Evolutionary conservation across 1,140 invertebrate genomes (phyloP), one percentile per base, ranked within the genome.

Genomic region (Colletes latitarsis): DNA sequence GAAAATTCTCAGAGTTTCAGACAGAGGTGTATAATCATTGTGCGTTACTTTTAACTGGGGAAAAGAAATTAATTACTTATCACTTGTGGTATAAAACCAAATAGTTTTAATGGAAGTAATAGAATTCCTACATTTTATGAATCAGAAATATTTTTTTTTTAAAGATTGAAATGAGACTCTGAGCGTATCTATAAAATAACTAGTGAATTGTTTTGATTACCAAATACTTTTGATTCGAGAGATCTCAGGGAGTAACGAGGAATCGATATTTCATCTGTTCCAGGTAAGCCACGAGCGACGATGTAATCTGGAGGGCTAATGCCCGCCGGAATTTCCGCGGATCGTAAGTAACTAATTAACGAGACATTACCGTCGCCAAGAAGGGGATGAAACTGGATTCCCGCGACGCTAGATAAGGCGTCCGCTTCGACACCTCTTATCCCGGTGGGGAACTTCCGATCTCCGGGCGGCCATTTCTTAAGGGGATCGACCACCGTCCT

Each of bases 261-360:
- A 19, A 74, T 15, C 17, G 15, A 57, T 62, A 17, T 81, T 60
- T 41, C 30, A 17, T 78, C 46, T 84, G 70, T 80, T 72, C 0
- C 67, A 76, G 77, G 82, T 81, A 68, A 84, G 67, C 53, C n/a
- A 52, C 14, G 10, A 43, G 6, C 3, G n/a, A n/a, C 14, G 55
- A 67, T 46, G 4, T 71, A 53, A 68, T 60, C 41, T 57, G 41
- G 19, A 43, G 8, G 30, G 49, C 21, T 67, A 64, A 63, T 41
- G 12, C 5, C 60, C 12, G 46, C 14, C 49, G 43, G 62, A 67
- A 63, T 82, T 39, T 21, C 52, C 17, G 6, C 12, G 19, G 30
- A 57, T 68, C 77, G 64, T 77, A 69, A 85, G 82, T 85, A 85
- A 64, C 82, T 84, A 84, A 85, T 84, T 85, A 73, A 63, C 46